Evolutionary conservation across 2,113 vertebrate genomes (phyloP).

Genomic region (Tenebrosternarchus preto): DNA sequence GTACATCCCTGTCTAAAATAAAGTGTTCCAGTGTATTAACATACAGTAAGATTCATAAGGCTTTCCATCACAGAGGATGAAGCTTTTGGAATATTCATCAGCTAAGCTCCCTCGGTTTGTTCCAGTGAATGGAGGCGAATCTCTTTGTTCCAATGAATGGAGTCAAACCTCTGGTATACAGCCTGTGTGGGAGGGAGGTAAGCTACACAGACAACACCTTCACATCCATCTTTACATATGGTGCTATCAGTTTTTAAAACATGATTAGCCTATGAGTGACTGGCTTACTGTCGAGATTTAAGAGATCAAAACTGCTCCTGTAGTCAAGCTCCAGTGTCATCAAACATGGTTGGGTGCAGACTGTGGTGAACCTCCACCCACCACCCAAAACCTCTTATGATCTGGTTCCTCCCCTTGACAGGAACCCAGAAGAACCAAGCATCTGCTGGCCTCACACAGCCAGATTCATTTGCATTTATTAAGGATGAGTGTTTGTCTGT

Average conservation of each 20-base stretch:
- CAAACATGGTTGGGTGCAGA: background rate
- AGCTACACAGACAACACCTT: no score
- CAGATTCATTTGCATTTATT: slow-evolving; percentile 1
- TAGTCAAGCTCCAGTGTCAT: no score
- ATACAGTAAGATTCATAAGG: background rate
- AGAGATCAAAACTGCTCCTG: background rate
- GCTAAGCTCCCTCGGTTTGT: background rate
- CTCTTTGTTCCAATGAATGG: background rate
- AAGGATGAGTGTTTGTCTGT: background rate
- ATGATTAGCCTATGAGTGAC: no score
- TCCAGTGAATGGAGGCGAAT: slow-evolving; percentile 1
- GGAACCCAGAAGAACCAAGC: background rate
- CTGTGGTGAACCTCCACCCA: background rate
- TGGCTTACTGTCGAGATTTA: no score
- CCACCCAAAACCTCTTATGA: slow-evolving; percentile 1
- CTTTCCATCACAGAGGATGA: background rate
- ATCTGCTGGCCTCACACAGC: background rate
- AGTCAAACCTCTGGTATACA: background rate
- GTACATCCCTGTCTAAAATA: background rate
- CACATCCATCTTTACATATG: no score
- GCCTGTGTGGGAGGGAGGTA: no score
- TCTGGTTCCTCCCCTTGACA: background rate
- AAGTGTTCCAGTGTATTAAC: background rate
- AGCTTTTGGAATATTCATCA: slow-evolving; percentile 14
- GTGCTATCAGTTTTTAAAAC: no score